Evolutionary conservation across 2,888 invertebrate species (phyloP), one percentile per base, ranked within the genome.

Genomic region (Dinocampus coccinellae): DNA sequence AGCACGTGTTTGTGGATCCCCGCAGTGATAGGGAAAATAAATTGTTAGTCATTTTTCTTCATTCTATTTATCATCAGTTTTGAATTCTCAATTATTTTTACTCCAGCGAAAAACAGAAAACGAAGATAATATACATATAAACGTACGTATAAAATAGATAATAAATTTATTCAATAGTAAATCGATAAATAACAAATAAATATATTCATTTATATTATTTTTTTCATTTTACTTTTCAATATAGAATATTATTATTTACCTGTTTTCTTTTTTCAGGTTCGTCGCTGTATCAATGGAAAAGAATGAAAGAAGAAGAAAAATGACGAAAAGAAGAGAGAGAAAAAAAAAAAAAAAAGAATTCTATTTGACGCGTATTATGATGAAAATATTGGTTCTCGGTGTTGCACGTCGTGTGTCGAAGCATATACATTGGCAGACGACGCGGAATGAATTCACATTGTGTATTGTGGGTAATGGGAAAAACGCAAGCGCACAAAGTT

Each of bases 11-110:
- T 93, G 92, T 26, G 93, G 89, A 66, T n/a, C n/a, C n/a, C n/a
- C 93, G 93, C 65, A 90, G 89, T 11, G 90, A 90, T 39, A 91
- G 88, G 88, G 91, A 92, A 88, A 93, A 93, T 75, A 93, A 87
- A 79, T 92, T 92, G 76, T 92, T 88, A 70, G 83, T 78, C 78
- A 78, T 80, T 60, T 52, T 73, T 24, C 11, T n/a, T 34, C 42
- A 6, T 34, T n/a, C 34, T 42, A 55, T n/a, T 55, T 39, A 11
- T 39, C 13, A 36, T 16, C 33, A 9, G n/a, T n/a, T 11, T 53
- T 62, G 53, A 69, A 16, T 55, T 69, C 39, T 39, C 39, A n/a
- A n/a, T n/a, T n/a, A 39, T n/a, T 13, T 13, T 39, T 9, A 39
- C 13, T 0, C n/a, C 3, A 11, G 1, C 3, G 13, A 11, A n/a